Percentiles rank a stretch among this genome's conserved stretches.
These are phyloP conservation scores for Eretmocerus hayati DNA, from an alignment of 2,888 invertebrate genomes.

Conservation along the genomic window DNA sequence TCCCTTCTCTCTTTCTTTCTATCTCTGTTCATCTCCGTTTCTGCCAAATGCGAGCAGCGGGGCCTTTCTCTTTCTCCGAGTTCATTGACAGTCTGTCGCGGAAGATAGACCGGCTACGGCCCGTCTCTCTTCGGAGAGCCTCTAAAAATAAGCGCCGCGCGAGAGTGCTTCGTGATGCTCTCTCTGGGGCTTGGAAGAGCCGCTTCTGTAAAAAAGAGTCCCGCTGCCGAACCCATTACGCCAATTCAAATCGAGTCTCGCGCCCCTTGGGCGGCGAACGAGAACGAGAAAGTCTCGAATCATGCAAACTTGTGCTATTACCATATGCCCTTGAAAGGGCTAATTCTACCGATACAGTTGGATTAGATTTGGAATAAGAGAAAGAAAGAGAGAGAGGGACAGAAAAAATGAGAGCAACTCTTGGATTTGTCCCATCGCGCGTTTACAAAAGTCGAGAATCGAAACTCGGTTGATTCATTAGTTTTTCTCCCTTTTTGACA, in stretches of 20 bases:
- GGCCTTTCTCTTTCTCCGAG: slow-evolving; percentile 14
- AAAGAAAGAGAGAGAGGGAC: slow-evolving; percentile 2
- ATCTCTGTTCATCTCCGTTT: too few relatives aligned
- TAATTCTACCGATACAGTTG: too few relatives aligned
- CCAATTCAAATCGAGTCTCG: slow-evolving; percentile 7
- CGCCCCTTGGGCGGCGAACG: too few relatives aligned
- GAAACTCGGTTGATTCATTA: not conserved
- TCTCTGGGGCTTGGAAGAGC: not conserved
- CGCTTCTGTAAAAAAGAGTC: slow-evolving; percentile 14
- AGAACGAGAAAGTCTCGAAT: too few relatives aligned
- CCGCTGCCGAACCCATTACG: slow-evolving; percentile 4
- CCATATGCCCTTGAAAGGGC: too few relatives aligned
- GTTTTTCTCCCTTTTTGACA: not conserved
- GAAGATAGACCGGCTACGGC: slow-evolving; percentile 12
- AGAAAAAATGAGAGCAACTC: slow-evolving; percentile 4
- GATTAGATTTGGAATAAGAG: too few relatives aligned
- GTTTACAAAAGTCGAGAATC: not conserved
- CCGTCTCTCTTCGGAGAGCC: slow-evolving; percentile 4
- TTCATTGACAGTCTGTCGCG: slow-evolving; percentile 23
- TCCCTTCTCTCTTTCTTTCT: slow-evolving; percentile 4
- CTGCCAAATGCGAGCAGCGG: too few relatives aligned
- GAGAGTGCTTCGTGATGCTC: not conserved
- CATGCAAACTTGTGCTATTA: too few relatives aligned
- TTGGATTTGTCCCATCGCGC: not conserved
- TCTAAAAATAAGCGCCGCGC: slow-evolving; percentile 20